A percentile compares a stretch with the other conserved stretches of the same genome.
These are phyloP conservation scores for Drosophila virilis DNA, from an alignment of 1,140 invertebrate genomes.

Conservation along the genomic window DNA sequence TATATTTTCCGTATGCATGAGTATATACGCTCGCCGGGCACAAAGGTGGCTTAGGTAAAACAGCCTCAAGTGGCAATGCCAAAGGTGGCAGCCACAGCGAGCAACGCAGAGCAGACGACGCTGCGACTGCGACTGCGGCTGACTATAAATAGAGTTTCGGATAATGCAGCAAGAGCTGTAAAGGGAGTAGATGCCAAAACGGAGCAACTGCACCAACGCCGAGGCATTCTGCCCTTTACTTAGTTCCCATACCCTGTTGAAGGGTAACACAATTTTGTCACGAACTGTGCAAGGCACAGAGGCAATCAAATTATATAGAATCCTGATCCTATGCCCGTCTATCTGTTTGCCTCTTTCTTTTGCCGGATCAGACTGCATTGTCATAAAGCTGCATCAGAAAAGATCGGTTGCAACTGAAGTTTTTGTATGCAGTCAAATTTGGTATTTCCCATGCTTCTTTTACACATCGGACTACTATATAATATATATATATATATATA, in stretches of 20 bases:
- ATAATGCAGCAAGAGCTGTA: conserved; percentile 6
- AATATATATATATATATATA: too few relatives aligned
- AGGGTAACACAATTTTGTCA: too few relatives aligned
- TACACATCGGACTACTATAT: too few relatives aligned
- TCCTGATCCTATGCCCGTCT: too few relatives aligned
- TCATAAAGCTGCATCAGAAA: too few relatives aligned
- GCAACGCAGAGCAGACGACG: conserved; percentile 11
- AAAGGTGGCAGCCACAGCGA: conserved; percentile 60
- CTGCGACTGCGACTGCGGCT: conserved; percentile 15
- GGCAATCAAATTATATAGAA: too few relatives aligned
- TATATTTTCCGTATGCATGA: neutral
- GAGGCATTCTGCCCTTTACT: conserved; percentile 64
- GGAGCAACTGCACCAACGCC: conserved; percentile 29
- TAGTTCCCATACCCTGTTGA: conserved; percentile 8
- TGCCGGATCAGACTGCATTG: too few relatives aligned
- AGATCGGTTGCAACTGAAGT: too few relatives aligned
- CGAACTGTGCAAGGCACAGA: too few relatives aligned
- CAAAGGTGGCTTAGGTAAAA: conserved; percentile 69
- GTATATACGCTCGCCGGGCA: conserved; percentile 28
- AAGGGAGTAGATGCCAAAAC: conserved; percentile 8
- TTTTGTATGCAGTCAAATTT: too few relatives aligned
- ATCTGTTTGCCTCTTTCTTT: too few relatives aligned
- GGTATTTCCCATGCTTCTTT: too few relatives aligned
- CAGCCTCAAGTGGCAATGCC: conserved; percentile 68
- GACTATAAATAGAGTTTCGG: conserved; percentile 59